Conservation (phyloP, 2,888 invertebrate genomes). For the Agrotis clavis region DNA sequence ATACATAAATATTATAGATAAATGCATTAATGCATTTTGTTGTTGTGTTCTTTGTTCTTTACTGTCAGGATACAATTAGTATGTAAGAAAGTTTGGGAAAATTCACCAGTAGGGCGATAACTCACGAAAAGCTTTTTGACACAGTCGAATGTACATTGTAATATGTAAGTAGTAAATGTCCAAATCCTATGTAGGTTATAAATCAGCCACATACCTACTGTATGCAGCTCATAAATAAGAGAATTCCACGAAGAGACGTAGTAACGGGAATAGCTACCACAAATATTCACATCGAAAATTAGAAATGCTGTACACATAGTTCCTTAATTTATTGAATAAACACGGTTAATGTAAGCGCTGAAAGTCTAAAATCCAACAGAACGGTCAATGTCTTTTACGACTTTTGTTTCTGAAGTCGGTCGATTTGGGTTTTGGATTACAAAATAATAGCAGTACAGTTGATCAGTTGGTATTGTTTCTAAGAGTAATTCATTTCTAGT, state of each 20-base stretch:
- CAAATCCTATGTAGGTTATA: conserved; percentile 35
- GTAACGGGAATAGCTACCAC: conserved; percentile 65
- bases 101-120: too few relatives aligned
- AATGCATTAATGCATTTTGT: too few relatives aligned
- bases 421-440: conserved; percentile 19
- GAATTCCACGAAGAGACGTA: conserved; percentile 62
- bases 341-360: background rate
- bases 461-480: background rate
- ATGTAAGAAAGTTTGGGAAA: too few relatives aligned
- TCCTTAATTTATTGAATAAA: background rate
- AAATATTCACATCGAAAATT: conserved; percentile 28
- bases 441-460: conserved; percentile 28
- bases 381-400: background rate
- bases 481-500: background rate
- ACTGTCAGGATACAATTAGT: too few relatives aligned
- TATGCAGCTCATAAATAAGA: conserved; percentile 61
- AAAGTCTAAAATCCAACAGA: background rate
- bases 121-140: background rate
- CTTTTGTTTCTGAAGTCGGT: background rate
- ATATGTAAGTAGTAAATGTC: conserved; percentile 49
- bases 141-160: conserved; percentile 25
- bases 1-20: too few relatives aligned
- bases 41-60: too few relatives aligned
- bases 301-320: background rate
- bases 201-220: conserved; percentile 37